phyloP scores from a whole-genome alignment of 2,797 vertebrate genomes.

The Okamejei kenojei region DNA sequence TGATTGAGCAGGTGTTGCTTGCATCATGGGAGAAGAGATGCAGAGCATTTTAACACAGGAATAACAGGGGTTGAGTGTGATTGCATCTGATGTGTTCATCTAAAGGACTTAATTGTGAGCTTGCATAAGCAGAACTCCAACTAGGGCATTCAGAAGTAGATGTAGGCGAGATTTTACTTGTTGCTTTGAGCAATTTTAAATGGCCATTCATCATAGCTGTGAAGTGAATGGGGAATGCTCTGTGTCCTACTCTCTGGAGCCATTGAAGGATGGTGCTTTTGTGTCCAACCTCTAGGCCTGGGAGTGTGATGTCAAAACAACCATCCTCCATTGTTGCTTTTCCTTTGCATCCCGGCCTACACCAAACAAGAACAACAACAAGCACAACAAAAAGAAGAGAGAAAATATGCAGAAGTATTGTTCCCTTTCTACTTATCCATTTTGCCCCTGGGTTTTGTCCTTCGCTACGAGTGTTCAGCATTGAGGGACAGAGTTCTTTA shows the following conservation, averaged over 20 bases:
- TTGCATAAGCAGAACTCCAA: not conserved
- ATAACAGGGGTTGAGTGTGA: not conserved
- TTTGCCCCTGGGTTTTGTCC: not conserved
- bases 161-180: not conserved
- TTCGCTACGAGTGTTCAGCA: too few relatives aligned
- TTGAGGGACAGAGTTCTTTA: not conserved
- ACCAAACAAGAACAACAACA: not conserved
- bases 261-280: not conserved
- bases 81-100: not conserved
- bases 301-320: not conserved
- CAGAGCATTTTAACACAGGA: not conserved
- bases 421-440: not conserved
- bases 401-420: not conserved
- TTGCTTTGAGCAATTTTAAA: not conserved
- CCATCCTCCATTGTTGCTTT: too few relatives aligned
- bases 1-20: not conserved
- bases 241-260: not conserved
- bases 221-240: not conserved
- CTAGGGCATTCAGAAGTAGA: not conserved
- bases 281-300: not conserved
- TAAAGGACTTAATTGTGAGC: not conserved
- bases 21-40: not conserved
- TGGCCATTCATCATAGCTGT: not conserved
- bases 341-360: not conserved
- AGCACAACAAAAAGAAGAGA: too few relatives aligned